Base-by-base conservation (phyloP, 2,888 invertebrate genomes). In the Petrophora chlorosata region DNA sequence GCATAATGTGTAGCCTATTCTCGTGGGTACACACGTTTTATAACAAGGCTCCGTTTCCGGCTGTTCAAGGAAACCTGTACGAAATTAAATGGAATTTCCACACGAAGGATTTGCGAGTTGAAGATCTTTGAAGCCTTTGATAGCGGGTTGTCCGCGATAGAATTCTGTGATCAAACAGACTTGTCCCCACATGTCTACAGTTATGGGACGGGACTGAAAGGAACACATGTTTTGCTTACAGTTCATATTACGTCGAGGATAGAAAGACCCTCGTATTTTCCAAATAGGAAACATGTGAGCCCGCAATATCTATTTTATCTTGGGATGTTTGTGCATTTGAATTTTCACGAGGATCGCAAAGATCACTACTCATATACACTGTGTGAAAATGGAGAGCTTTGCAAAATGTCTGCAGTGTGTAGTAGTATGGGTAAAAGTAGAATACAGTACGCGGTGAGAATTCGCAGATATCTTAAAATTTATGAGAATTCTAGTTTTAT, bases 51-150 rank as follows among this genome's bases (percentile, higher is more conserved):
- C 46, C 52, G 38, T 35, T 59, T 56, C 51, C 51, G 50, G 50
- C 50, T 22, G 61, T 62, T 59, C 63, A 59, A 67, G 60, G 65
- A 69, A 75, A 72, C 72, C 66, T 63, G 65, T 65, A 61, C 72
- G 61, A 73, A 77, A 84, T 83, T 79, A 80, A 85, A 85, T 82
- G 75, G 77, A 81, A 77, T 85, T 85, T 86, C 82, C 73, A 73
- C 75, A 64, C 63, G 70, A 79, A 65, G 69, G 77, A 68, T 63
- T 76, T 65, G 61, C 56, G 71, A 69, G 65, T 77, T 67, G 63
- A 54, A 71, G 68, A 77, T 76, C 75, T 79, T 74, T 73, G 75
- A 79, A 77, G 75, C 73, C 76, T 73, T 80, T 75, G 67, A 69
- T 62, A 62, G 56, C 41, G 59, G 65, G 60, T 66, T 61, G 63